These are phyloP conservation scores for Brachionus koreanus DNA, from an alignment of 1,140 invertebrate genomes.

Conservation along the genomic window DNA sequence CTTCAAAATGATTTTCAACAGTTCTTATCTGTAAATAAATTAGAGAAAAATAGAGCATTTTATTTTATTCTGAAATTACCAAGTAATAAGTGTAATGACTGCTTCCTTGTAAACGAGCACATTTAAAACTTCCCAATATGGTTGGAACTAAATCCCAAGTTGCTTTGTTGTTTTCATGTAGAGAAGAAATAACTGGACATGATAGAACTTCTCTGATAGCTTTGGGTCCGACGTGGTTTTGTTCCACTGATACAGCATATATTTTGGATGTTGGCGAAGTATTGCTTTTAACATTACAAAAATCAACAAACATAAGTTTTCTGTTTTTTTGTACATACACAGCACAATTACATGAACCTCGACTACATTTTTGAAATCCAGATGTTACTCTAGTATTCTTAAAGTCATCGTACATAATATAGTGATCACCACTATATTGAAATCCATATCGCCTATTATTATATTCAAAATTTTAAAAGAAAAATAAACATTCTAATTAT, in stretches of 20 bases:
- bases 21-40: conserved; percentile 1
- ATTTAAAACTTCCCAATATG: conserved; percentile 5
- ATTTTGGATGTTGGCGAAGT: background rate
- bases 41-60: background rate
- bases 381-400: background rate
- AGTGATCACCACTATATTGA: conserved; percentile 9
- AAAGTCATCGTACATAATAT: conserved; percentile 30
- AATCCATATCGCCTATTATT: background rate
- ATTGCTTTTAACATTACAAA: conserved; percentile 3
- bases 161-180: background rate
- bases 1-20: conserved; percentile 7
- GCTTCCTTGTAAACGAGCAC: conserved; percentile 10
- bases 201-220: background rate
- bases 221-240: background rate
- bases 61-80: background rate
- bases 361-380: background rate
- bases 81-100: background rate
- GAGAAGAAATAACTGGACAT: background rate
- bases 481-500: background rate
- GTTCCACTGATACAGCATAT: conserved; percentile 11
- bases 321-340: conserved; percentile 4
- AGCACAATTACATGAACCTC: conserved; percentile 6
- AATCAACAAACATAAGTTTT: conserved; percentile 35
- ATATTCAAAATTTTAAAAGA: background rate
- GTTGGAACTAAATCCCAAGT: background rate